phyloP scores from a whole-genome alignment of 2,888 invertebrate species.

The Gisinianus flammeolus region DNA sequence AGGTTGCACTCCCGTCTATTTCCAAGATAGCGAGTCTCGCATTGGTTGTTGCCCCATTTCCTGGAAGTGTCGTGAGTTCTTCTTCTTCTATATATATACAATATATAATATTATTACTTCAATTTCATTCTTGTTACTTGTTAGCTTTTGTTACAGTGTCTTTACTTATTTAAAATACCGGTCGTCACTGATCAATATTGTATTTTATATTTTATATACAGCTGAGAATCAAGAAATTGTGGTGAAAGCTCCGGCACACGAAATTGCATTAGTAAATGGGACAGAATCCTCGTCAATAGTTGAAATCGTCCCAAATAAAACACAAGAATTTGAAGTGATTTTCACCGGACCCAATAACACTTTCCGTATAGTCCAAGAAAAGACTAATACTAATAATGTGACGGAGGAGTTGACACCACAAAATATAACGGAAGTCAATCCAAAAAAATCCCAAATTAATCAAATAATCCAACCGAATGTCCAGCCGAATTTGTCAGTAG shows the following conservation, averaged over 20 bases:
- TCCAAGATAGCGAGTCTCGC: constrained; percentile 42
- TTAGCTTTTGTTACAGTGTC: no score
- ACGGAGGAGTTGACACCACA: no score
- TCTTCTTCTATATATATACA: not conserved
- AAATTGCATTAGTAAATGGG: not conserved
- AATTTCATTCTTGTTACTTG: no score
- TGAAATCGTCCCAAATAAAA: not conserved
- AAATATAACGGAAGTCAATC: no score
- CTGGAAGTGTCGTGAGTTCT: constrained; percentile 57
- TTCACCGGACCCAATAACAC: not conserved
- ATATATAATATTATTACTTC: no score
- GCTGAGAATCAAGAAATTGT: not conserved
- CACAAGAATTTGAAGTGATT: not conserved
- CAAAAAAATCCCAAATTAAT: not conserved
- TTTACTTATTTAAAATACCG: no score
- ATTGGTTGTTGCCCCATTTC: constrained; percentile 56
- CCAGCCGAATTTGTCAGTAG: not conserved
- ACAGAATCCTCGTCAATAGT: not conserved
- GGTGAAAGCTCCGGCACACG: not conserved
- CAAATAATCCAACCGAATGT: not conserved
- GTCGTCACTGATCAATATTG: no score
- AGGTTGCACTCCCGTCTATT: constrained; percentile 58
- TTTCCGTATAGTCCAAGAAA: not conserved
- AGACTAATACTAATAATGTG: not conserved
- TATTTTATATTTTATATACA: no score